These are phyloP conservation scores for Acanthosepion esculentum DNA, from an alignment of 2,888 invertebrate genomes.

Conservation along the genomic window DNA sequence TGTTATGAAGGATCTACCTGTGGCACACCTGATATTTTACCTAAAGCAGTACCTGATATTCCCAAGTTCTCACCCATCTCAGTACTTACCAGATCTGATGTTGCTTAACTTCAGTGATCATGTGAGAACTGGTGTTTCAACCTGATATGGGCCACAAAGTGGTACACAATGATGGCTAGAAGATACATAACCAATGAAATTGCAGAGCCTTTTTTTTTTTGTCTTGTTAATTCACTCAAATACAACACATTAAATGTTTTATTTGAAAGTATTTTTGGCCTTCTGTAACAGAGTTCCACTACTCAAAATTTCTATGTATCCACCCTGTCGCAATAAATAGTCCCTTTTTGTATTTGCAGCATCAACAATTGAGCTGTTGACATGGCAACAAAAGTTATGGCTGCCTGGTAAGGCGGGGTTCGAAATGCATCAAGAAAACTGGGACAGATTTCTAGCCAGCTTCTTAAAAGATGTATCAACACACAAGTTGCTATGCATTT, in stretches of 20 bases:
- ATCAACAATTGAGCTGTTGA: background rate
- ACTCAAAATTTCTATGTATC: background rate
- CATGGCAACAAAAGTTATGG: background rate
- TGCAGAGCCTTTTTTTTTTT: too few relatives aligned
- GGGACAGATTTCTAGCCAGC: background rate
- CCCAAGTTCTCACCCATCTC: too few relatives aligned
- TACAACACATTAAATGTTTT: background rate
- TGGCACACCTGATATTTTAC: too few relatives aligned
- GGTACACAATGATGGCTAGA: too few relatives aligned
- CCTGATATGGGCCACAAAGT: too few relatives aligned
- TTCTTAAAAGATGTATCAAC: background rate
- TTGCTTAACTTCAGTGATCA: too few relatives aligned
- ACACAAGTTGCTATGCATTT: background rate
- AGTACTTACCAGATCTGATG: too few relatives aligned
- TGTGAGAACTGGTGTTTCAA: too few relatives aligned
- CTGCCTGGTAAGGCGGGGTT: background rate
- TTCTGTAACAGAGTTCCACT: background rate
- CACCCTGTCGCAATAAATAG: background rate
- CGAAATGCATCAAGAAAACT: background rate
- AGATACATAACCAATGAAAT: too few relatives aligned
- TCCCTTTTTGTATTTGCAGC: background rate
- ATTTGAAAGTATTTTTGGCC: background rate
- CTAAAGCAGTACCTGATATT: too few relatives aligned
- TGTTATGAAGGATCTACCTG: too few relatives aligned
- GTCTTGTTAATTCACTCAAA: too few relatives aligned